Evolutionary conservation across 2,888 invertebrate genomes (phyloP).

Genomic region (Scaptomyza flava): DNA sequence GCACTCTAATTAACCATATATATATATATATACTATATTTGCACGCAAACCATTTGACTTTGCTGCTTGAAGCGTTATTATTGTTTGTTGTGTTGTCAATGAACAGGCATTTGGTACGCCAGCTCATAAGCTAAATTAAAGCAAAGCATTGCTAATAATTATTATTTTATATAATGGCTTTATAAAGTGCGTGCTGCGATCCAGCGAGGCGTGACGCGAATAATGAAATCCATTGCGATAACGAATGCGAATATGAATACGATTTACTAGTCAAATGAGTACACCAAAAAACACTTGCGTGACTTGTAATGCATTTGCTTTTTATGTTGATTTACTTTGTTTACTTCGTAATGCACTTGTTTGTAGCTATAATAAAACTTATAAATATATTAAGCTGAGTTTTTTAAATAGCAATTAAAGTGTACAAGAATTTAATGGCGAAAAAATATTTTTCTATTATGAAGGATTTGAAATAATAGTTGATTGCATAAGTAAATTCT

Average conservation of each 20-base stretch:
- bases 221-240: conserved; percentile 58
- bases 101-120: conserved; percentile 45
- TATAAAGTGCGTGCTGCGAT: conserved; percentile 71
- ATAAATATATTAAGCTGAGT: neutral
- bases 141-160: conserved; percentile 65
- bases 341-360: conserved; percentile 8
- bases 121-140: conserved; percentile 68
- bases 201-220: conserved; percentile 64
- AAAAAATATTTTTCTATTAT: no score
- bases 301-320: conserved; percentile 48
- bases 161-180: conserved; percentile 67
- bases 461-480: neutral
- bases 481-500: neutral
- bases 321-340: conserved; percentile 3
- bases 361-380: neutral
- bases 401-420: neutral
- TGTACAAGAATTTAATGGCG: neutral
- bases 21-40: conserved; percentile 12
- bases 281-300: conserved; percentile 59
- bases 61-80: conserved; percentile 6
- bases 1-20: conserved; percentile 71
- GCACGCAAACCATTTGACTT: conserved; percentile 43
- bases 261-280: conserved; percentile 71
- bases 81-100: conserved; percentile 45
- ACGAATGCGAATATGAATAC: conserved; percentile 36